Conservation (phyloP, 2,888 invertebrate species). For the Tricholauxania praeusta region DNA sequence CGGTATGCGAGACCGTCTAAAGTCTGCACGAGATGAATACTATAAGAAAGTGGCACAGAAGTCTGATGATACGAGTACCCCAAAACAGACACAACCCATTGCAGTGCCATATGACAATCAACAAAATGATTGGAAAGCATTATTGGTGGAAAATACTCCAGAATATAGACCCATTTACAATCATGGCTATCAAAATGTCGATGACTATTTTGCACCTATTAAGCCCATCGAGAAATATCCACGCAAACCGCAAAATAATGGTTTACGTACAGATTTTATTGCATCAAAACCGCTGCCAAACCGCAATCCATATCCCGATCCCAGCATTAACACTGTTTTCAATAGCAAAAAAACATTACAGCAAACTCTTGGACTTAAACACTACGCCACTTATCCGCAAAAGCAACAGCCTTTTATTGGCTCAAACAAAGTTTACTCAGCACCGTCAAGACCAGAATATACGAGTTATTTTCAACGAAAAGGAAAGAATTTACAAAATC, state of each 20-base stretch:
- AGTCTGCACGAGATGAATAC: conserved; percentile 58
- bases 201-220: conserved; percentile 55
- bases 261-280: conserved; percentile 54
- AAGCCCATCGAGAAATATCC: conserved; percentile 48
- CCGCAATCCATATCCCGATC: conserved; percentile 50
- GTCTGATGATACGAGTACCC: conserved; percentile 29
- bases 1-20: conserved; percentile 56
- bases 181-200: conserved; percentile 49
- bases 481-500: conserved; percentile 54
- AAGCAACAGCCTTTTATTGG: conserved; percentile 42
- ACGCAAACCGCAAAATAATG: conserved; percentile 32
- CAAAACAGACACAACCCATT: conserved; percentile 42
- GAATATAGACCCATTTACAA: conserved; percentile 43
- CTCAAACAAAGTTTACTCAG: conserved; percentile 49
- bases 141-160: conserved; percentile 53
- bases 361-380: conserved; percentile 68
- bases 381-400: conserved; percentile 67
- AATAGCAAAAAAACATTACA: conserved; percentile 64
- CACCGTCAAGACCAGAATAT: conserved; percentile 56
- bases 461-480: conserved; percentile 62
- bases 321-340: conserved; percentile 54
- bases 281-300: conserved; percentile 52
- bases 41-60: conserved; percentile 48
- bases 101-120: conserved; percentile 51
- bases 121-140: conserved; percentile 61